Percentiles rank a stretch among this genome's conserved stretches.
Conservation (phyloP, 2,888 invertebrate species). For the Caenorhabditis sp. region DNA sequence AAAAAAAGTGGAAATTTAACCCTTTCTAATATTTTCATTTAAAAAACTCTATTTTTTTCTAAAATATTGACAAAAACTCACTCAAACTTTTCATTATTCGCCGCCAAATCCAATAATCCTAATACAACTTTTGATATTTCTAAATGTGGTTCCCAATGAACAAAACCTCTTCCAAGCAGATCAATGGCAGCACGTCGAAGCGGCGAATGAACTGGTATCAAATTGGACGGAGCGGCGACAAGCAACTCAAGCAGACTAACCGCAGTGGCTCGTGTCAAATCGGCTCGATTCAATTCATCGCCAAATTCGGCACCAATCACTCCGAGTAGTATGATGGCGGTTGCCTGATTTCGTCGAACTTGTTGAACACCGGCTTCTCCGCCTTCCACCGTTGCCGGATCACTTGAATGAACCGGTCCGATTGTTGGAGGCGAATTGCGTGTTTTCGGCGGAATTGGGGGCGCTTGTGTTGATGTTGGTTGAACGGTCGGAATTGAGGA, state of each 20-base stretch:
- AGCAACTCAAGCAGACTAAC: conserved; percentile 91
- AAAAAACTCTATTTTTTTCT: no score
- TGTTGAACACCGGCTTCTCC: conserved; percentile 56
- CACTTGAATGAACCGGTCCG: conserved; percentile 30
- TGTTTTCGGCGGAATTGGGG: conserved; percentile 53
- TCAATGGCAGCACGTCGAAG: conserved; percentile 92
- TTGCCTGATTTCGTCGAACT: conserved; percentile 90
- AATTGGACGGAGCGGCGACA: conserved; percentile 83
- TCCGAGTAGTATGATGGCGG: conserved; percentile 92
- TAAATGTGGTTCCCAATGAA: conserved; percentile 95
- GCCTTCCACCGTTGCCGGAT: conserved; percentile 42
- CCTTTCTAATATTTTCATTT: no score
- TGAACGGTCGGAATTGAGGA: conserved; percentile 45
- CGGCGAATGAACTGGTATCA: conserved; percentile 90
- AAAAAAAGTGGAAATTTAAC: not conserved
- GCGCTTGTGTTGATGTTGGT: conserved; percentile 42
- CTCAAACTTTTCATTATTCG: conserved; percentile 66
- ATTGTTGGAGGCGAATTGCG: conserved; percentile 43
- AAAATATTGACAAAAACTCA: not conserved
- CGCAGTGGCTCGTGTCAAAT: conserved; percentile 70
- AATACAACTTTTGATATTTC: conserved; percentile 87
- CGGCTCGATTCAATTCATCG: conserved; percentile 80
- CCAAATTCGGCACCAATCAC: conserved; percentile 98
- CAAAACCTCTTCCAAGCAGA: conserved; percentile 81
- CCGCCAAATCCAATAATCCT: conserved; percentile 79